phyloP scores from a whole-genome alignment of 53 echinoderm and acorn worm species.

The Apostichopus leukothele region DNA sequence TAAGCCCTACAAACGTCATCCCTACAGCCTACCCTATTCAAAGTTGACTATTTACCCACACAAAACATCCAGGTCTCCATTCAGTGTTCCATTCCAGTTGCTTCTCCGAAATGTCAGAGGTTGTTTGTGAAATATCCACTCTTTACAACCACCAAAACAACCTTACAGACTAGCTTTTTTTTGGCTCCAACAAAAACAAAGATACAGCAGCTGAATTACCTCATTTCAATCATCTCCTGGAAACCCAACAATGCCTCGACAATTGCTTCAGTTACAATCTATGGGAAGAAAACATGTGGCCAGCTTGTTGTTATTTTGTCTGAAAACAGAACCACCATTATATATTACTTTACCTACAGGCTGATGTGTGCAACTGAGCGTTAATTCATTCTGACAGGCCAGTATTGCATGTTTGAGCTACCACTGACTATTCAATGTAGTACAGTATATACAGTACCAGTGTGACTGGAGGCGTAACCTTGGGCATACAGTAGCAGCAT shows the following conservation, averaged over 20 bases:
- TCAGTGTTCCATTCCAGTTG: too few relatives aligned
- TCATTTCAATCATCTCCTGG: background rate
- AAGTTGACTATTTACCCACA: too few relatives aligned
- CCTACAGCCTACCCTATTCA: too few relatives aligned
- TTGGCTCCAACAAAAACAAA: background rate
- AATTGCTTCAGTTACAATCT: constrained; percentile 26
- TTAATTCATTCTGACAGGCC: constrained; percentile 10
- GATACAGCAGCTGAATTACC: background rate
- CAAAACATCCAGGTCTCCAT: too few relatives aligned
- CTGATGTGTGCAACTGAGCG: constrained; percentile 37
- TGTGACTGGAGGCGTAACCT: background rate
- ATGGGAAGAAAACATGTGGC: background rate
- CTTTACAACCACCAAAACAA: background rate
- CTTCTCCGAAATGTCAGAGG: background rate
- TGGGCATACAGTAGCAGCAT: background rate
- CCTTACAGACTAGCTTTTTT: background rate
- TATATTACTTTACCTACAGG: background rate
- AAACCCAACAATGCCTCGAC: background rate
- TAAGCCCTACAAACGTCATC: too few relatives aligned
- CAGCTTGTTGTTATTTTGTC: constrained; percentile 27
- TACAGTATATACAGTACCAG: background rate
- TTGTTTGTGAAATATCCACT: background rate
- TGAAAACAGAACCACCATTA: constrained; percentile 15
- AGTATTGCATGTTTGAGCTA: background rate
- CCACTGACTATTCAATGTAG: background rate